Evolutionary conservation across 2,113 vertebrate genomes (phyloP), one percentile per base, ranked within the genome.

Genomic region (Cettia cetti): DNA sequence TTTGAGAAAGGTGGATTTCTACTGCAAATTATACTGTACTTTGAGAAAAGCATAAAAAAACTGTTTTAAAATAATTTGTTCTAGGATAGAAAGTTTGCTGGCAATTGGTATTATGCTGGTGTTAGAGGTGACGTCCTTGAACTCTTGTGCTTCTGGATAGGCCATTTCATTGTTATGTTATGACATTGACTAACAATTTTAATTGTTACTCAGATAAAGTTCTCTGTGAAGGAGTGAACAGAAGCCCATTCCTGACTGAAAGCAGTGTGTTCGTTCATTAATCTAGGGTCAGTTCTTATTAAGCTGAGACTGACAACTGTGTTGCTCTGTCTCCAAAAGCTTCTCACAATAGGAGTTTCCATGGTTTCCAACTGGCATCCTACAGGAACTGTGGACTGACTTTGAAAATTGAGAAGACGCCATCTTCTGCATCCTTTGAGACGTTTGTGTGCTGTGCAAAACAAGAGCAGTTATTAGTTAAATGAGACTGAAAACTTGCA

Each of bases 131-230:
- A 79, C 59, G 39, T 90, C 42, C 68, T 87, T 92, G 78, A 96
- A 82, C 66, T 63, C 15, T 39, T 69, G 27, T 74, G 70, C 26
- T 74, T 87, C 54, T 82, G 59, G 18, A 27, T 49, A 45, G 50
- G 33, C 66, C 74, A 39, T 69, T 91, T 92, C n/a, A 65, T 74
- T 95, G 63, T 90, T n/a, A 8, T 6, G 4, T 65, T 90, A 54
- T 66, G 90, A 90, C 87, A 87, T 6, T 88, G 78, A 90, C 85
- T 86, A 94, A 90, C 59, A 92, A 33, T 86, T 96, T 90, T 70
- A 74, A 74, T 95, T 95, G 91, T 95, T 88, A 74, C n/a, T 91
- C 11, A n/a, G 35, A 88, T 79, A 60, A 75, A 84, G 39, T n/a
- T 45, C 49, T 77, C 54, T 86, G 50, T 88, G 78, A 52, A 83